These are phyloP conservation scores for Furcifer pardalis DNA, from an alignment of 2,797 vertebrate species.

Conservation along the genomic window DNA sequence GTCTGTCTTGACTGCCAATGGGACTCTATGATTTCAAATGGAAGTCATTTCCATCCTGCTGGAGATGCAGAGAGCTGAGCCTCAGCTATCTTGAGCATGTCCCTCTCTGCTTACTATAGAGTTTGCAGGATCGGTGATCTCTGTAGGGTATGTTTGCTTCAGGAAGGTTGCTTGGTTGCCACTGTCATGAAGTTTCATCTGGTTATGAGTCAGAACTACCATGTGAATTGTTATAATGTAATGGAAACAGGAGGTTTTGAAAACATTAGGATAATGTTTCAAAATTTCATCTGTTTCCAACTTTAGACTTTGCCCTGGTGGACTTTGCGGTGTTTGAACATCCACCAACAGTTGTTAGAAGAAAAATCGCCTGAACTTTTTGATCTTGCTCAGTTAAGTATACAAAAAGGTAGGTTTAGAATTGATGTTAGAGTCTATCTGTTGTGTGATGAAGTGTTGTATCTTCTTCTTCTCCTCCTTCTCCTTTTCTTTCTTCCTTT, in stretches of 20 bases:
- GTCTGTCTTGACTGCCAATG: background rate
- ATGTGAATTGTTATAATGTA: background rate
- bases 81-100: background rate
- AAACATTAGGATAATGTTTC: constrained; percentile 1
- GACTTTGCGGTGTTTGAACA: constrained; percentile 85
- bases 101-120: background rate
- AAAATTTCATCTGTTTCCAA: background rate
- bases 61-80: background rate
- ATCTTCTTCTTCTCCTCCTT: background rate
- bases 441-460: background rate
- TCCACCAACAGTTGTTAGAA: constrained; percentile 93
- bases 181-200: background rate
- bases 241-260: background rate
- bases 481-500: no score
- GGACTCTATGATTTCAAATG: background rate
- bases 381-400: constrained; percentile 77
- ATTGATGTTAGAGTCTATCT: background rate
- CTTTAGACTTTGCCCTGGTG: constrained; percentile 90
- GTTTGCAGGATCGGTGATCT: background rate
- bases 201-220: background rate
- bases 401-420: constrained; percentile 81
- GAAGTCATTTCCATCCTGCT: background rate
- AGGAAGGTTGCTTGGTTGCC: background rate
- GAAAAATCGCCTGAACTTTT: constrained; percentile 87
- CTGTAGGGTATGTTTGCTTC: no score